Conservation (phyloP, 2,797 vertebrate genomes). For the Tamandua tetradactyla region DNA sequence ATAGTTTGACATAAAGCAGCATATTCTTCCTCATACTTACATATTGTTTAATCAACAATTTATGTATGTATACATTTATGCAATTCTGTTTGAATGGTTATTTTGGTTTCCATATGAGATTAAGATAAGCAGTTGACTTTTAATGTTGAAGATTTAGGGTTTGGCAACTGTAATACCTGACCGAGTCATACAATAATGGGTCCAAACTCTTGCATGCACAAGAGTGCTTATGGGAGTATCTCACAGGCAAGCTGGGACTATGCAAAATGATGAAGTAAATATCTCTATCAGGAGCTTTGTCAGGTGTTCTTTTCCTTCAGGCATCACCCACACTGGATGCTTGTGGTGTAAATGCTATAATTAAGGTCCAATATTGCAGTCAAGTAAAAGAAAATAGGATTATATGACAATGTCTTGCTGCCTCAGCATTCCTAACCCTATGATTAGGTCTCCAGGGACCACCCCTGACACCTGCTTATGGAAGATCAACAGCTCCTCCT, state of each 20-base stretch:
- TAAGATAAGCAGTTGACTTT: neutral
- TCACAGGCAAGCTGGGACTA: neutral
- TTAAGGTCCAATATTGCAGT: neutral
- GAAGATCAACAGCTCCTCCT: no score
- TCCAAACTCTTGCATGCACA: neutral
- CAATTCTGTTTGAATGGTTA: neutral
- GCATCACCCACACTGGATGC: neutral
- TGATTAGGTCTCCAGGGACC: no score
- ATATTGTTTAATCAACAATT: slow-evolving; percentile 17
- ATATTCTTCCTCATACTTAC: neutral
- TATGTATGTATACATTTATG: neutral
- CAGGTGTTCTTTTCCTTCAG: neutral
- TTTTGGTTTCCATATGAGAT: slow-evolving; percentile 19
- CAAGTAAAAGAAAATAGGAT: no score
- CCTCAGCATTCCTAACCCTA: no score
- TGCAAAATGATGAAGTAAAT: neutral
- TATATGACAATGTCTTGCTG: no score
- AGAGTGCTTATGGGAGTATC: neutral
- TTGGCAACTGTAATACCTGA: neutral
- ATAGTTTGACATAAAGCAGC: neutral
- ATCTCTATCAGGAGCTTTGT: neutral
- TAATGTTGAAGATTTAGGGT: neutral
- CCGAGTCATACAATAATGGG: neutral
- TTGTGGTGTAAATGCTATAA: neutral
- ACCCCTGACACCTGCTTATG: no score